Evolutionary conservation across 1,140 invertebrate species (phyloP).

Genomic region (Meloidogyne hapla): DNA sequence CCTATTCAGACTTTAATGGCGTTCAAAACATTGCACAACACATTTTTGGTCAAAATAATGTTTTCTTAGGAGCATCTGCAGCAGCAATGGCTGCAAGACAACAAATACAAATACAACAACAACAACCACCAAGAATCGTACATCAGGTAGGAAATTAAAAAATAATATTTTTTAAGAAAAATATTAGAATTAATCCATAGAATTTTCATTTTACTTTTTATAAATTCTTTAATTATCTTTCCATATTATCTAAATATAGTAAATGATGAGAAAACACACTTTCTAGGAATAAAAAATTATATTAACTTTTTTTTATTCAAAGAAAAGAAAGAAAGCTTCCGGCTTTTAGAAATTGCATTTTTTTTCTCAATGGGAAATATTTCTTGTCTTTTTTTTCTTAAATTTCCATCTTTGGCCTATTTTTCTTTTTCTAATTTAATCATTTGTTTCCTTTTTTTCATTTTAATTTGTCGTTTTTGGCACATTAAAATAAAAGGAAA

Average conservation of each 20-base stretch:
- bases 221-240: not conserved
- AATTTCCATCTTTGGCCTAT: not conserved
- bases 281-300: not conserved
- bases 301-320: not conserved
- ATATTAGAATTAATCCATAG: too few relatives aligned
- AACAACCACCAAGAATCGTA: constrained; percentile 32
- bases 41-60: constrained; percentile 21
- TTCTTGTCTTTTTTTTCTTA: not conserved
- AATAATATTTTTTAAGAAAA: not conserved
- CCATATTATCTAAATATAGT: not conserved
- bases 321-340: not conserved
- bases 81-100: constrained; percentile 15
- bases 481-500: not conserved
- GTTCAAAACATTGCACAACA: constrained; percentile 50
- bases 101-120: constrained; percentile 13
- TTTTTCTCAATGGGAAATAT: not conserved
- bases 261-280: not conserved
- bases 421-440: not conserved
- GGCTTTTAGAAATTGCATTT: not conserved
- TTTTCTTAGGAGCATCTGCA: constrained; percentile 29
- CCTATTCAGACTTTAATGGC: constrained; percentile 49
- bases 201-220: not conserved
- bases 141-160: constrained; percentile 28
- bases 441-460: not conserved
- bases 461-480: not conserved